Evolutionary conservation across 2,888 invertebrate species (phyloP).

Genomic region (Tortrix viridana): DNA sequence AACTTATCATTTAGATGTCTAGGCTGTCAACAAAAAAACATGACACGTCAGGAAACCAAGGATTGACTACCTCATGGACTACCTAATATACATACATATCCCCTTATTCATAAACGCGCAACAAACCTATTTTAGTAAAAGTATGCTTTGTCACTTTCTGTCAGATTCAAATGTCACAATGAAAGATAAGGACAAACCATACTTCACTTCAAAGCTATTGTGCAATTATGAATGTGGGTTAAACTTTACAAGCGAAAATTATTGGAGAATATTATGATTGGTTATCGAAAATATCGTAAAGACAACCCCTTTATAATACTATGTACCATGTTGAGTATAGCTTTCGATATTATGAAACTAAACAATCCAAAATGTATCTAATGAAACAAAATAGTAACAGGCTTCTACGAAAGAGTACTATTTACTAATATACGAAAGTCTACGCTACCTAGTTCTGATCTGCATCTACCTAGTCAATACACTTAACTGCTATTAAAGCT

Average conservation of each 20-base stretch:
- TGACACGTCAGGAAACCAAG: background rate
- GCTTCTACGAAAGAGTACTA: constrained; percentile 17
- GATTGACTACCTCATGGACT: background rate
- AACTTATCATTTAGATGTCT: constrained; percentile 39
- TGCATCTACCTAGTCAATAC: constrained; percentile 39
- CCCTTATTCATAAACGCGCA: too few relatives aligned
- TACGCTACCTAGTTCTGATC: constrained; percentile 28
- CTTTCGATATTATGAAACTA: constrained; percentile 33
- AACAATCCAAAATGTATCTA: constrained; percentile 24
- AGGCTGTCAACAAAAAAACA: constrained; percentile 21
- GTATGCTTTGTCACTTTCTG: too few relatives aligned
- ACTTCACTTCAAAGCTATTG: too few relatives aligned
- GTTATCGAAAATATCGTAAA: constrained; percentile 38
- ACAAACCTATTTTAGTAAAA: too few relatives aligned
- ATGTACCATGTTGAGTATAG: constrained; percentile 64
- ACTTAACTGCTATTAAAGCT: constrained; percentile 79
- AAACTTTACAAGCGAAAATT: too few relatives aligned
- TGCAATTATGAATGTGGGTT: too few relatives aligned
- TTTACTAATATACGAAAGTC: constrained; percentile 13
- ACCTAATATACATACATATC: too few relatives aligned
- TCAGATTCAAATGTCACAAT: too few relatives aligned
- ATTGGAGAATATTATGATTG: too few relatives aligned
- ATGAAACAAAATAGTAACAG: constrained; percentile 19
- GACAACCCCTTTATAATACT: constrained; percentile 36
- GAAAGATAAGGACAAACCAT: too few relatives aligned